Evolutionary conservation across 1,140 invertebrate species (phyloP).

Genomic region (Palaemon carinicauda): DNA sequence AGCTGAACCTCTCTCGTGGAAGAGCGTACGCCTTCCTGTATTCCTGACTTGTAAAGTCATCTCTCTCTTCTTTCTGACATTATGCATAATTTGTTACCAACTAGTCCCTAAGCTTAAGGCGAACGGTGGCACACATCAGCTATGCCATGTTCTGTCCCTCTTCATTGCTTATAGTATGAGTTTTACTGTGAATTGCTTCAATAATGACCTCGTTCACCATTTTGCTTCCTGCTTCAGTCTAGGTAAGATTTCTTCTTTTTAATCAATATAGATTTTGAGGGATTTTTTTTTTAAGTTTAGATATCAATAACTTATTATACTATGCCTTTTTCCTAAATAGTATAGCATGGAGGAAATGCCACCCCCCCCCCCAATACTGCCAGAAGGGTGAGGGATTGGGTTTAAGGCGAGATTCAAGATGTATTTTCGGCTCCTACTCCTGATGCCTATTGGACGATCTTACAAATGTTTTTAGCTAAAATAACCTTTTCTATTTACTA

Average conservation of each 20-base stretch:
- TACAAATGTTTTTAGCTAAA: no score
- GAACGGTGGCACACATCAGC: neutral
- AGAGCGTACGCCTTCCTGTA: neutral
- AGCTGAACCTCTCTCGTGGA: neutral
- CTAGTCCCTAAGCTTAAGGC: neutral
- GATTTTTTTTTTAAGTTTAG: neutral
- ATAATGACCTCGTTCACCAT: neutral
- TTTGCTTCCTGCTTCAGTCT: neutral
- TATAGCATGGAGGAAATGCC: no score
- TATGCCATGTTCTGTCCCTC: conserved; percentile 24
- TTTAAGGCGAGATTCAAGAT: no score
- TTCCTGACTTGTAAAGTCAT: neutral
- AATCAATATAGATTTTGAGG: no score
- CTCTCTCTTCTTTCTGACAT: neutral
- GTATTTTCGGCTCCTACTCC: no score
- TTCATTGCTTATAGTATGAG: neutral
- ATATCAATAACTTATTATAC: no score
- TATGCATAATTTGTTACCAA: conserved; percentile 16
- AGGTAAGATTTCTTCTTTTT: conserved; percentile 4
- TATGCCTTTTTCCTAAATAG: no score
- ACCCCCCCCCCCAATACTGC: no score
- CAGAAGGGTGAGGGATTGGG: no score
- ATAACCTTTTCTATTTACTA: no score
- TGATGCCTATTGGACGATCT: no score
- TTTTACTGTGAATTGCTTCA: neutral